Evolutionary conservation across 2,113 vertebrate genomes (phyloP).

Genomic region (Phalacrocorax aristotelis): DNA sequence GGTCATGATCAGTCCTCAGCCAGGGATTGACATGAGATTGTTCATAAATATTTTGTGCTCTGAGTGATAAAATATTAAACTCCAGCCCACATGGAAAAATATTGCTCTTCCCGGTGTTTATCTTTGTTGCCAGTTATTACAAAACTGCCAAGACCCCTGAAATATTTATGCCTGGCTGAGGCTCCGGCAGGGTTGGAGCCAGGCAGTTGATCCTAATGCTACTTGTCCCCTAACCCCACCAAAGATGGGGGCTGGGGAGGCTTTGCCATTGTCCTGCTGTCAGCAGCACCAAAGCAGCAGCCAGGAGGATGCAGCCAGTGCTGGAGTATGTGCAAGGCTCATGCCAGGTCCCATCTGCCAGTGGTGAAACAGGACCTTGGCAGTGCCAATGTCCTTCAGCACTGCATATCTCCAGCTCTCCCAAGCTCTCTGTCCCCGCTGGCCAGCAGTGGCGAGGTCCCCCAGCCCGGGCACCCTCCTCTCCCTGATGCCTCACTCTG

Average conservation of each 20-base stretch:
- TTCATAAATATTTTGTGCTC: slow-evolving; percentile 71
- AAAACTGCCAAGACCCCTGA: slow-evolving; percentile 57
- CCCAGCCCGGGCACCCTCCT: neutral
- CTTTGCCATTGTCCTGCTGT: neutral
- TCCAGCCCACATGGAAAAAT: slow-evolving; percentile 64
- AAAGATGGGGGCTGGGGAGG: neutral
- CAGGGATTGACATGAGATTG: slow-evolving; percentile 55
- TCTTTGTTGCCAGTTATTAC: slow-evolving; percentile 64
- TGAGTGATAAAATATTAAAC: slow-evolving; percentile 73
- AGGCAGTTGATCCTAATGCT: neutral
- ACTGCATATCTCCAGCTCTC: no score
- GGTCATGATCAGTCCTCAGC: slow-evolving; percentile 50
- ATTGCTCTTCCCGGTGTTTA: slow-evolving; percentile 61
- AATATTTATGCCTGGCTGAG: slow-evolving; percentile 59
- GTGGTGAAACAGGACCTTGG: fast-evolving
- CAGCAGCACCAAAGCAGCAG: neutral
- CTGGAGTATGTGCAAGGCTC: fast-evolving
- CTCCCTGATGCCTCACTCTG: fast-evolving
- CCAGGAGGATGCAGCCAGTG: fast-evolving
- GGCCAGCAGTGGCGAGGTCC: fast-evolving
- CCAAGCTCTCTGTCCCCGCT: fast-evolving
- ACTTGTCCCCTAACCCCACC: neutral
- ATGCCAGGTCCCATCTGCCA: neutral
- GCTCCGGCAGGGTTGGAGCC: neutral
- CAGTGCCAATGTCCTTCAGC: neutral